Base-by-base conservation (phyloP, 2,113 vertebrate species). In the Epinephelus lanceolatus region DNA sequence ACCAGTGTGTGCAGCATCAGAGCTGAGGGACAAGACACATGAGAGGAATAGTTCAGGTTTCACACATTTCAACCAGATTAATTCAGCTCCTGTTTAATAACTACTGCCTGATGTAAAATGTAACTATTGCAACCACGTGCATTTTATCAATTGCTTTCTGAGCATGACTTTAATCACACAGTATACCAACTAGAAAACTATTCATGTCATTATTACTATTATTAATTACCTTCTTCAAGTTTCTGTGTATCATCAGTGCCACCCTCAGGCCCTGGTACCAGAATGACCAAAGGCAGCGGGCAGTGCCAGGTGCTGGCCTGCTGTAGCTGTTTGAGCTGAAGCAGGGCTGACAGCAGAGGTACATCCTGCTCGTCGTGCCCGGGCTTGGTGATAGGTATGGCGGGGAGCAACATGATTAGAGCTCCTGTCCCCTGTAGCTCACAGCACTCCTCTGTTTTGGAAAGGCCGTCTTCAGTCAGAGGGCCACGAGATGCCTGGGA, bases 261-360 rank as follows among this genome's bases (percentile, higher is more conserved):
- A 0, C 68, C 60, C 0, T 90, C 93, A 33, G 89, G 88, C 0
- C 92, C 67, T 0, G 97, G 97, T 0, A 96, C 94, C 6, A 99
- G 94, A 27, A 99, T 86, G 25, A 93, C 96, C 55, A 99, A 93
- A 0, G 97, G 97, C 52, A 98, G 86, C 0, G 96, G 69, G 0
- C 96, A 96, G 30, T 96, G 94, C 93, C 97, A 97, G 57, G 95
- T 94, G 84, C 96, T 97, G 33, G 94, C 97, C 76, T 98, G 96
- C 71, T 99, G 96, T 4, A 99, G 92, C 92, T 98, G 98, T 83
- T 95, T 98, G 71, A 99, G 93, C 91, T 99, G 97, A 47, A 99
- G 94, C 81, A 98, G 81, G 0, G 97, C 97, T 0, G 97, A 97
- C 42, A 99, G 96, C 94, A 98, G 95, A 23, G 95, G 95, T 1